A percentile compares a stretch with the other conserved stretches of the same genome.
Conservation (phyloP, 1,140 invertebrate genomes). For the Drosophila teissieri region DNA sequence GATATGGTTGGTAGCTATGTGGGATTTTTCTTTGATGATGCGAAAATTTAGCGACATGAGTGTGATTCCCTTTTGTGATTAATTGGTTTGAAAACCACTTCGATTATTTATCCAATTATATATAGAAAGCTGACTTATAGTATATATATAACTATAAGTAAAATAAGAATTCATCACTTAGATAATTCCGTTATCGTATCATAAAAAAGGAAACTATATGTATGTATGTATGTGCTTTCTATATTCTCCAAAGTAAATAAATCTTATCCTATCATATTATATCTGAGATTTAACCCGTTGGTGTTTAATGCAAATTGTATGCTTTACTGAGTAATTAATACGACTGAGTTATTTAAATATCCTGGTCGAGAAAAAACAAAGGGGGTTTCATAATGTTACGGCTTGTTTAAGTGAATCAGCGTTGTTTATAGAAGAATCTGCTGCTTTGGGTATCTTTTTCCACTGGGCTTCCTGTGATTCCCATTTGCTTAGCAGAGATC, state of each 20-base stretch:
- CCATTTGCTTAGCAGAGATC: constrained; percentile 19
- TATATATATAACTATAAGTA: too few relatives aligned
- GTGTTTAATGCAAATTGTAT: neutral
- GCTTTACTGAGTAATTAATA: neutral
- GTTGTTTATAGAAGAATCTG: constrained; percentile 10
- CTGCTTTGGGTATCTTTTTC: neutral
- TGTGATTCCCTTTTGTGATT: neutral
- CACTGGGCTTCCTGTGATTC: constrained; percentile 11
- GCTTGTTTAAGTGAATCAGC: constrained; percentile 3
- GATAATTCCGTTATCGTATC: neutral
- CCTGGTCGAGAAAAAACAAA: neutral
- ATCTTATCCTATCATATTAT: neutral
- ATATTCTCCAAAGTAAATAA: neutral
- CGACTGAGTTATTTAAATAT: neutral
- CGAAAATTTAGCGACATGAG: neutral
- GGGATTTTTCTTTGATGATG: constrained; percentile 3
- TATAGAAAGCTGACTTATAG: too few relatives aligned
- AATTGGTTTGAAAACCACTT: neutral
- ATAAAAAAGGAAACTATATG: neutral
- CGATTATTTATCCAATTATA: neutral
- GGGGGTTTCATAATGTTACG: neutral
- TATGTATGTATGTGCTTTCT: too few relatives aligned
- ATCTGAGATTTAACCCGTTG: neutral
- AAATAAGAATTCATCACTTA: too few relatives aligned
- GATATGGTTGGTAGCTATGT: neutral